Evolutionary conservation across 1,140 invertebrate species (phyloP), one percentile per base, ranked within the genome.

Genomic region (Probaryconus sp.): DNA sequence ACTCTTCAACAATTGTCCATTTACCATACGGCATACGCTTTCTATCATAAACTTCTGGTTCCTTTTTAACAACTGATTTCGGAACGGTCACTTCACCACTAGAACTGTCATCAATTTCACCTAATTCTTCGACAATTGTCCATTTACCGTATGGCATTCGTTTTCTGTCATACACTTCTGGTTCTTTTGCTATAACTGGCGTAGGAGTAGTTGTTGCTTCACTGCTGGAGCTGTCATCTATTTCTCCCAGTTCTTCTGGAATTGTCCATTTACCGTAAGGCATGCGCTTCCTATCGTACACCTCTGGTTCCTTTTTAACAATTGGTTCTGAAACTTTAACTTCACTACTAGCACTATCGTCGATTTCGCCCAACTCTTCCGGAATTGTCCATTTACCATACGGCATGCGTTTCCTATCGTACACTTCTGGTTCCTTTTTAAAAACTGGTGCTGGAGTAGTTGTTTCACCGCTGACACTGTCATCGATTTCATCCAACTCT

Each of bases 401-500:
- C 14, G 43, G 14, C 56, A 58, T 2, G 17, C 47, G 13, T 67
- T 43, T 30, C 38, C 51, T 28, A 17, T 42, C 35, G n/a, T 13
- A 16, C 3, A 58, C 14, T 56, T 35, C 61, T 40, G n/a, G n/a
- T 58, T 48, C 24, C 48, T 24, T 51, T 42, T 20, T 18, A 5
- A 7, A 3, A 31, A 10, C 17, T 37, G 30, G 9, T 5, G 30
- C 30, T 13, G 28, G 2, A 26, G 18, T 37, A 24, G 26, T 14
- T n/a, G n/a, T n/a, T 9, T 6, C n/a, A 7, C 37, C 28, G 17
- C 50, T 26, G 9, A n/a, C 17, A 6, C 14, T 33, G 31, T 45
- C 43, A 74, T 86, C 84, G 83, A 89, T 85, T 81, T 85, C 85
- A 79, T 81, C 84, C 45, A 77, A 60, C 20, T 84, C 82, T 13